Percentiles rank a stretch among this genome's conserved stretches.
Conservation (phyloP, 2,113 vertebrate genomes). For the Suncus etruscus region DNA sequence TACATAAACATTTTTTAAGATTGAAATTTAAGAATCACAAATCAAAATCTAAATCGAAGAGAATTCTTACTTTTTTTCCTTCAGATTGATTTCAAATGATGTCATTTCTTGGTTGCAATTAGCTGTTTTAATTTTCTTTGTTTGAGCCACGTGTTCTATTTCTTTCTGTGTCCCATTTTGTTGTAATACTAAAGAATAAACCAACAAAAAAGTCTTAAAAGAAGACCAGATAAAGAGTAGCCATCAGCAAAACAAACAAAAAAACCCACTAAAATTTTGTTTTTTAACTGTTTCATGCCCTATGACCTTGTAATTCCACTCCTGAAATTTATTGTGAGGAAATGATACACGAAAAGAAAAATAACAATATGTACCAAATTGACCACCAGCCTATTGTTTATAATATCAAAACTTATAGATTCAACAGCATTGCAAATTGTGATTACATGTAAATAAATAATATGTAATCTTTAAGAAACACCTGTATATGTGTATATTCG, state of each 20-base stretch:
- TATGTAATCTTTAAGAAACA: background rate
- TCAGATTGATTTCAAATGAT: constrained; percentile 94
- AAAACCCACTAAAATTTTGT: constrained; percentile 1
- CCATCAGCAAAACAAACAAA: background rate
- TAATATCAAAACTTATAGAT: constrained; percentile 37
- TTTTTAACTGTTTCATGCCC: constrained; percentile 61
- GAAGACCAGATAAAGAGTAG: constrained; percentile 61
- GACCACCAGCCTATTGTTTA: background rate
- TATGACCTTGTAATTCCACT: constrained; percentile 26
- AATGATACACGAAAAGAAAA: constrained; percentile 47
- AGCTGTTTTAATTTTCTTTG: constrained; percentile 79
- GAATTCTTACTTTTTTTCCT: constrained; percentile 92
- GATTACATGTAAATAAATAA: background rate
- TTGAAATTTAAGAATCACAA: constrained; percentile 66
- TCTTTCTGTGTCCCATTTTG: constrained; percentile 82
- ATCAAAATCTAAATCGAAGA: constrained; percentile 68
- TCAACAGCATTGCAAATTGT: constrained; percentile 22
- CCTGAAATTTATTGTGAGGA: constrained; percentile 58
- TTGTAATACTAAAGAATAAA: constrained; percentile 87
- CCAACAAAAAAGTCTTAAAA: constrained; percentile 61
- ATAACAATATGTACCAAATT: background rate
- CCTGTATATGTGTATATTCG: background rate
- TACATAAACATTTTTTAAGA: constrained; percentile 63
- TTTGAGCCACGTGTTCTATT: constrained; percentile 77
- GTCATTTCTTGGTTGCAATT: constrained; percentile 87